Evolutionary conservation across 2,797 vertebrate species (phyloP).

Genomic region (Phalanger gymnotis): DNA sequence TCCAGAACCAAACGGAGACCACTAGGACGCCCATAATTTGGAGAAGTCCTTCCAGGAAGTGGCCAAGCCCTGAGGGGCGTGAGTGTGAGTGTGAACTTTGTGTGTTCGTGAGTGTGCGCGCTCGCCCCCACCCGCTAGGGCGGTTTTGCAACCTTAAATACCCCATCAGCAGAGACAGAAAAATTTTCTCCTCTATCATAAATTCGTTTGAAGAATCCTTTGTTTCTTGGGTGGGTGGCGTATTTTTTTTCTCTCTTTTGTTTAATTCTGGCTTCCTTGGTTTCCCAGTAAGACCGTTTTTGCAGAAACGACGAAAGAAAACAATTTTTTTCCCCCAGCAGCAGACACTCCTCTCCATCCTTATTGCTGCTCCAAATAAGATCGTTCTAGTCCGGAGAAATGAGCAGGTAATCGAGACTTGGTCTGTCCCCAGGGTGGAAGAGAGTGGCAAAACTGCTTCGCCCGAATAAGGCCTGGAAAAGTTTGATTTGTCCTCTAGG

Average conservation of each 20-base stretch:
- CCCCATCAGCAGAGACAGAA: background rate
- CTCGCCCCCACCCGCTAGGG: background rate
- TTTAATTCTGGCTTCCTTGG: background rate
- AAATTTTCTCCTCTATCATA: background rate
- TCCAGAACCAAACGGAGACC: background rate
- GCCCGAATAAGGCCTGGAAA: background rate
- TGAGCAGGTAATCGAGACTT: background rate
- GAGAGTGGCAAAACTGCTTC: background rate
- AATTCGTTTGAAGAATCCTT: background rate
- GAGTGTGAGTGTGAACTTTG: background rate
- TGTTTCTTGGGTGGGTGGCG: background rate
- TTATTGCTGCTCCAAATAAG: slow-evolving; percentile 1
- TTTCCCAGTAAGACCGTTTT: background rate
- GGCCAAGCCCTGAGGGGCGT: background rate
- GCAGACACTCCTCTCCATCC: background rate
- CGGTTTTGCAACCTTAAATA: background rate
- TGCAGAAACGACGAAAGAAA: background rate
- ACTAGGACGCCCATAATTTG: background rate
- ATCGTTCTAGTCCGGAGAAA: background rate
- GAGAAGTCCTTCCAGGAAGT: background rate
- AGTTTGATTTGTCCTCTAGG: background rate
- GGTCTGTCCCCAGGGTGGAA: background rate
- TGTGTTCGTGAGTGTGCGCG: background rate
- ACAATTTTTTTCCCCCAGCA: background rate
- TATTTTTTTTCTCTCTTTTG: background rate